A percentile compares a stretch with the other conserved stretches of the same genome.
Conservation (phyloP, 1,140 invertebrate genomes). For the Macrostomum lignano region DNA sequence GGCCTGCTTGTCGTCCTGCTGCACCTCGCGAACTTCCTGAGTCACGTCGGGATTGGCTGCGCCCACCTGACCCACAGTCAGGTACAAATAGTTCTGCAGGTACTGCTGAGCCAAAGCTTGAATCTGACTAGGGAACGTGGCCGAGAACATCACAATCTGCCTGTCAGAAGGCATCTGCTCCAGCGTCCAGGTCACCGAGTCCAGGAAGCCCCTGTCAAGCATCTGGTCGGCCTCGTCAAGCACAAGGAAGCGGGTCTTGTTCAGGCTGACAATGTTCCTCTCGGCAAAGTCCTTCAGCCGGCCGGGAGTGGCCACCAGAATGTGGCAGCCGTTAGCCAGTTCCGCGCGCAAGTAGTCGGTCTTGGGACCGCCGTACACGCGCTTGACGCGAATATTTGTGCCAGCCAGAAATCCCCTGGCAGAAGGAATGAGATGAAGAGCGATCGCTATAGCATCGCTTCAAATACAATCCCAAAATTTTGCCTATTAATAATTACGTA, state of each 20-base stretch:
- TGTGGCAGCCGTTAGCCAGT: no score
- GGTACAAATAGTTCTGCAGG: constrained; percentile 45
- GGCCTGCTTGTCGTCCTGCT: constrained; percentile 37
- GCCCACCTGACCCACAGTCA: constrained; percentile 55
- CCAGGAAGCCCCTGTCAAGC: constrained; percentile 60
- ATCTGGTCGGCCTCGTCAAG: constrained; percentile 92
- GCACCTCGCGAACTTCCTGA: constrained; percentile 47
- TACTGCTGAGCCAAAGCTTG: constrained; percentile 45
- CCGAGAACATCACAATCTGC: constrained; percentile 68
- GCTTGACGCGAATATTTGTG: no score
- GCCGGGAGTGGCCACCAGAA: constrained; percentile 28
- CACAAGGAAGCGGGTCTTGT: constrained; percentile 35
- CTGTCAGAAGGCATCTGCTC: no score
- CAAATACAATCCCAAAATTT: no score
- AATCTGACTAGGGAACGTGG: constrained; percentile 56
- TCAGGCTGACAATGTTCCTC: constrained; percentile 5
- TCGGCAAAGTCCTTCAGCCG: constrained; percentile 24
- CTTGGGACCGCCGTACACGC: no score
- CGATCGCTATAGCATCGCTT: no score
- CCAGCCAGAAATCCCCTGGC: no score
- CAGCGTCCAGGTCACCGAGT: constrained; percentile 7
- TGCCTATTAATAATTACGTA: no score
- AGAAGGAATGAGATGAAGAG: no score
- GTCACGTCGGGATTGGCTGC: constrained; percentile 61
- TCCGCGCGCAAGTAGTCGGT: no score